Base-by-base conservation (phyloP, 2,113 vertebrate genomes). In the Oryzias woworae region DNA sequence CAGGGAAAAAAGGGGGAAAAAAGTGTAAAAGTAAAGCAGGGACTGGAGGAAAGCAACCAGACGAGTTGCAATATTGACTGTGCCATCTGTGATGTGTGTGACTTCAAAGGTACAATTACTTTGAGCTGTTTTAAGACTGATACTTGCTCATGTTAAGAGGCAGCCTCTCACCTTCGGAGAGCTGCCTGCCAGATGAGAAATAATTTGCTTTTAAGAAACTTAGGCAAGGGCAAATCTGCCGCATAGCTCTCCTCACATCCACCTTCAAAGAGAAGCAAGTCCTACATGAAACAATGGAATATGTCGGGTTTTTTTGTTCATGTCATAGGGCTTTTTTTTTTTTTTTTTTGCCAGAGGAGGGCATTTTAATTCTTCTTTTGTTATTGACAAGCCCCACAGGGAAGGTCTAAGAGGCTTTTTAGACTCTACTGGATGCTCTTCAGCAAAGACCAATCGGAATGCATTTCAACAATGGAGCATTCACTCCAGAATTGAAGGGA, bases 91-190 rank as follows among this genome's bases (percentile, higher is more conserved):
- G 83, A 88, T 86, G 85, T 88, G 81, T 88, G 81, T 86, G 80
- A 90, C 81, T 90, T 91, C 89, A 90, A 90, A 91, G 81, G 77
- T 77, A 88, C 86, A 91, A 91, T 93, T 92, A 92, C 87, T 91
- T 88, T 88, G 80, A 90, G 84, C 82, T 63, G 75, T 84, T 87
- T 81, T 78, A 88, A 89, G 84, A 87, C 83, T 79, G 86, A 85
- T 91, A 88, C 90, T 88, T 90, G 84, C 83, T 89, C 86, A 85
- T 81, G 88, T 86, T 85, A 83, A 85, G 87, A 86, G 81, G 82
- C 81, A 86, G 80, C 74, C 80, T 77, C 79, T 87, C 81, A 85
- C 87, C 90, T 91, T 88, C 68, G 60, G 89, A 90, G 87, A 90
- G 84, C 83, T 83, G 77, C 85, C 85, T 88, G 78, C 81, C 81